These are phyloP conservation scores for Otolemur crassicaudatus DNA, from an alignment of 2,797 vertebrate genomes.

Conservation along the genomic window DNA sequence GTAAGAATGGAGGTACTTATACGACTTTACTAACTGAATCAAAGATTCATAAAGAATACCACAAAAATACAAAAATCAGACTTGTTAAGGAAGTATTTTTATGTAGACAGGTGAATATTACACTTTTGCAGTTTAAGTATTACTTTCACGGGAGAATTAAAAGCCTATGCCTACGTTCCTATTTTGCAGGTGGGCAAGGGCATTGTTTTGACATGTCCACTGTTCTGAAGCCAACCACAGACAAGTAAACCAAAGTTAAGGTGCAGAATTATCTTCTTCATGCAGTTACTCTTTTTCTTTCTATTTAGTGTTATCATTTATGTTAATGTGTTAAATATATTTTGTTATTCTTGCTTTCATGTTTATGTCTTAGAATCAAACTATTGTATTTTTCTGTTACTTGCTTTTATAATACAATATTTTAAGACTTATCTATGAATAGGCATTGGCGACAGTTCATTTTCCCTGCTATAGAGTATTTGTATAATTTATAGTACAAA, in stretches of 20 bases:
- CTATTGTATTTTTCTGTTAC: neutral
- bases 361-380: neutral
- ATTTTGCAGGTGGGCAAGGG: neutral
- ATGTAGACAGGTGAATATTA: neutral
- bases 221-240: neutral
- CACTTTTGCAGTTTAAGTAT: neutral
- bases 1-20: neutral
- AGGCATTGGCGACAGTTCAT: neutral
- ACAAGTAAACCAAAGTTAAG: neutral
- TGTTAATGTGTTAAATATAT: neutral
- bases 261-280: neutral
- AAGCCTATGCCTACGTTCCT: neutral
- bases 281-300: neutral
- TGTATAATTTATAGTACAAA: neutral
- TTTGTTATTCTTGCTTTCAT: neutral
- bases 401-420: neutral
- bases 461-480: neutral
- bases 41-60: neutral
- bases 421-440: neutral
- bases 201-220: neutral
- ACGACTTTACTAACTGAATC: neutral
- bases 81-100: neutral
- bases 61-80: neutral
- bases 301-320: neutral
- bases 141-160: neutral